A percentile compares a stretch with the other conserved stretches of the same genome.
Evolutionary conservation across 2,113 vertebrate genomes (phyloP).

Genomic region (Indicator indicator): DNA sequence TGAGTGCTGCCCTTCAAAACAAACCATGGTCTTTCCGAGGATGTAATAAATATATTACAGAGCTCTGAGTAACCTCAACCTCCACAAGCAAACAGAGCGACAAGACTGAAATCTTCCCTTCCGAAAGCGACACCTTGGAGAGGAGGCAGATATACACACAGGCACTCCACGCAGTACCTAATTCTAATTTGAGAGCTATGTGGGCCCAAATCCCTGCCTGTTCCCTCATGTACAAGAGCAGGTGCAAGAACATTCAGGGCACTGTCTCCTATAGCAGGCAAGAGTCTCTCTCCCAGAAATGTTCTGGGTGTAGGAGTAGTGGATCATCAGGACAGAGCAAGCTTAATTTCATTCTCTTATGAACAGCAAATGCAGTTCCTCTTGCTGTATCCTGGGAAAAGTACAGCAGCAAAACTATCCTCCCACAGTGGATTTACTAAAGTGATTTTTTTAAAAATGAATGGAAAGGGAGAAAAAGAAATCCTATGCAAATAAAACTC

Average conservation of each 20-base stretch:
- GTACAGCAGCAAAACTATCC: slow-evolving; percentile 48
- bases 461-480: slow-evolving; percentile 31
- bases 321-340: slow-evolving; percentile 35
- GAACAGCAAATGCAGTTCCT: slow-evolving; percentile 55
- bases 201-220: neutral
- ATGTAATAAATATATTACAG: neutral
- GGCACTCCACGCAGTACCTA: neutral
- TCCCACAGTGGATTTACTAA: slow-evolving; percentile 37
- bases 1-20: neutral
- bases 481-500: neutral
- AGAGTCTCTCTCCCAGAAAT: slow-evolving; percentile 1
- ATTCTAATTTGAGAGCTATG: neutral
- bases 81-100: neutral
- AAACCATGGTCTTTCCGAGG: neutral
- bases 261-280: neutral
- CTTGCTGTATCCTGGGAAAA: slow-evolving; percentile 42
- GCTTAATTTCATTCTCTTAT: slow-evolving; percentile 54
- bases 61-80: neutral
- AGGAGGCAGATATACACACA: neutral
- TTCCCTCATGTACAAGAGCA: neutral
- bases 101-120: neutral
- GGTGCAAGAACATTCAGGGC: neutral
- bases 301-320: slow-evolving; percentile 11
- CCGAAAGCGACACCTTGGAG: fast-evolving
- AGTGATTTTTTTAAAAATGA: slow-evolving; percentile 26